phyloP scores from a whole-genome alignment of 1,140 invertebrate genomes.

The Drosophila sp. region DNA sequence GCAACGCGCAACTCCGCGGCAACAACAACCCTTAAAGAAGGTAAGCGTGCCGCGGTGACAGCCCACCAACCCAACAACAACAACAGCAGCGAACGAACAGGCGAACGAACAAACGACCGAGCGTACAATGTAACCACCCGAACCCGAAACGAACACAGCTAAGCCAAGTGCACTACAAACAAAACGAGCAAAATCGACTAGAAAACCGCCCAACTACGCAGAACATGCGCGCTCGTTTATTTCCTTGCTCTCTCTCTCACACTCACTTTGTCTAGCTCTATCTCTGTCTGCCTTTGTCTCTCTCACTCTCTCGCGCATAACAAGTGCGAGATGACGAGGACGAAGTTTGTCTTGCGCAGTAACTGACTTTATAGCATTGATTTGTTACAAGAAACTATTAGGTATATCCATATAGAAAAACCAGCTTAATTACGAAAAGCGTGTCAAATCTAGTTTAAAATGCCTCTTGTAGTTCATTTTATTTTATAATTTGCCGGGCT shows the following conservation, averaged over 20 bases:
- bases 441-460: too few relatives aligned
- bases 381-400: constrained; percentile 37
- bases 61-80: constrained; percentile 24
- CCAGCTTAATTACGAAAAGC: too few relatives aligned
- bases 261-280: background rate
- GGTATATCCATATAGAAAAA: background rate
- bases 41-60: constrained; percentile 44
- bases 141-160: constrained; percentile 47
- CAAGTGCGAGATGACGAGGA: constrained; percentile 26
- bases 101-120: background rate
- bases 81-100: background rate
- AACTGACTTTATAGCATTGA: constrained; percentile 35
- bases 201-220: constrained; percentile 63
- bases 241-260: background rate
- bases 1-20: constrained; percentile 73
- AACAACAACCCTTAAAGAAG: constrained; percentile 72
- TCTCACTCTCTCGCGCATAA: constrained; percentile 16
- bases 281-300: background rate
- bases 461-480: too few relatives aligned
- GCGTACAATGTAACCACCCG: background rate
- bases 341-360: constrained; percentile 55
- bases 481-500: too few relatives aligned
- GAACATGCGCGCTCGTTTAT: constrained; percentile 54
- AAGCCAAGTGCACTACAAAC: constrained; percentile 75
- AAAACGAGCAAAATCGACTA: constrained; percentile 22